Percentiles rank a stretch among this genome's conserved stretches.
These are phyloP conservation scores for Iguana delicatissima DNA, from an alignment of 2,797 vertebrate species.

Conservation along the genomic window DNA sequence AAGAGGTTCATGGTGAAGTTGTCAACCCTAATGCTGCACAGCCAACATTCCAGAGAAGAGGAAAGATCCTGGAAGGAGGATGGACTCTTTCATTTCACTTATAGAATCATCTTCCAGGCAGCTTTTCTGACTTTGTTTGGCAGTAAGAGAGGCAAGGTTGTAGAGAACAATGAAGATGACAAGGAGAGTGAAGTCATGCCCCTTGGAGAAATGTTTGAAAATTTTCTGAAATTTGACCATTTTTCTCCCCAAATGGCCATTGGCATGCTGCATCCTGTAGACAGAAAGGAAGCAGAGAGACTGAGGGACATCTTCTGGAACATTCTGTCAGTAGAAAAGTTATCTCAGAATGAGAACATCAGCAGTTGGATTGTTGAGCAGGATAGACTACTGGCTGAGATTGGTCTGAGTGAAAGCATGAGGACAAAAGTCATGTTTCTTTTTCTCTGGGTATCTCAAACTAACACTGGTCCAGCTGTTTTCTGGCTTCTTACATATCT, in stretches of 20 bases:
- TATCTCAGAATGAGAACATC: constrained; percentile 81
- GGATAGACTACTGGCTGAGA: constrained; percentile 75
- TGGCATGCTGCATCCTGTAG: constrained; percentile 79
- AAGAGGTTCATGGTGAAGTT: constrained; percentile 86
- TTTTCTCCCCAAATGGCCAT: constrained; percentile 88
- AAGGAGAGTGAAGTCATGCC: constrained; percentile 78
- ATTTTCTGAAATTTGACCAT: constrained; percentile 89
- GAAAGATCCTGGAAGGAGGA: constrained; percentile 24
- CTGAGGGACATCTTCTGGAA: constrained; percentile 85
- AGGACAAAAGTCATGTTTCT: constrained; percentile 72
- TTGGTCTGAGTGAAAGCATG: constrained; percentile 78
- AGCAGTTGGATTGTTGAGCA: constrained; percentile 86
- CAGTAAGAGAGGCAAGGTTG: constrained; percentile 65
- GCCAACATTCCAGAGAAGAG: constrained; percentile 54
- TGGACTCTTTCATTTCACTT: constrained; percentile 87
- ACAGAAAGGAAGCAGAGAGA: constrained; percentile 79
- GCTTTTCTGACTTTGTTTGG: constrained; percentile 90
- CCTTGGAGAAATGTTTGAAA: constrained; percentile 81
- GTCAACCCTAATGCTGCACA: constrained; percentile 83
- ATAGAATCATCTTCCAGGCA: constrained; percentile 87
- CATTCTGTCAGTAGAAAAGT: constrained; percentile 78
- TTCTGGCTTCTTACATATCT: too few species aligned
- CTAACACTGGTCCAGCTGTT: too few species aligned
- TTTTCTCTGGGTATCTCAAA: too few species aligned
- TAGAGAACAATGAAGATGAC: constrained; percentile 72